A percentile compares a stretch with the other conserved stretches of the same genome.
Evolutionary conservation across 2,797 vertebrate genomes (phyloP).

Genomic region (Botia kubotai): DNA sequence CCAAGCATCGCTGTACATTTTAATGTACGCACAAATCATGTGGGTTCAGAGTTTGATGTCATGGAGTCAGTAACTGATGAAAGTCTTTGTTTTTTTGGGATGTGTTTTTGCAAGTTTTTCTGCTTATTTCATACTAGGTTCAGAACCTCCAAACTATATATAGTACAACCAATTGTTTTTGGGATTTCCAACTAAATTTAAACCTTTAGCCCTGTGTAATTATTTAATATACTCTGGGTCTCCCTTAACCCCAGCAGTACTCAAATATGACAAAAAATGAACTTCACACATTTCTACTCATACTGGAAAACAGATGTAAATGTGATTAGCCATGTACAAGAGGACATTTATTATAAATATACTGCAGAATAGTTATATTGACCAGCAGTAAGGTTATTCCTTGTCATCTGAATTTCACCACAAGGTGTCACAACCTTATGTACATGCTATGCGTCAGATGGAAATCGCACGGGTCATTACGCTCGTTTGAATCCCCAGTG

Average conservation of each 20-base stretch:
- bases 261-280: not conserved
- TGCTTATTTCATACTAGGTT: too few relatives aligned
- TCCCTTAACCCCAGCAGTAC: not conserved
- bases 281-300: not conserved
- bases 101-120: too few relatives aligned
- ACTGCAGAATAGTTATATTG: not conserved
- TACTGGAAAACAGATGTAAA: not conserved
- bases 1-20: too few relatives aligned
- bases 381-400: not conserved
- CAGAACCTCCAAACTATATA: too few relatives aligned
- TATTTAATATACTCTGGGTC: not conserved
- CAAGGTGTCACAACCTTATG: slow-evolving; percentile 40
- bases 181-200: not conserved
- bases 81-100: too few relatives aligned
- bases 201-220: not conserved
- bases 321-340: not conserved
- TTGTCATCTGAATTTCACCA: slow-evolving; percentile 9
- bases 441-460: slow-evolving; percentile 45
- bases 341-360: not conserved
- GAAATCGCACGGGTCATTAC: slow-evolving; percentile 36
- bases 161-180: too few relatives aligned
- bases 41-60: too few relatives aligned
- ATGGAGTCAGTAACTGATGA: too few relatives aligned
- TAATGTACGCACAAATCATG: too few relatives aligned
- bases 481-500: slow-evolving; percentile 27